Base-by-base conservation (phyloP, 2,797 vertebrate genomes). In the Phataginus tricuspis region DNA sequence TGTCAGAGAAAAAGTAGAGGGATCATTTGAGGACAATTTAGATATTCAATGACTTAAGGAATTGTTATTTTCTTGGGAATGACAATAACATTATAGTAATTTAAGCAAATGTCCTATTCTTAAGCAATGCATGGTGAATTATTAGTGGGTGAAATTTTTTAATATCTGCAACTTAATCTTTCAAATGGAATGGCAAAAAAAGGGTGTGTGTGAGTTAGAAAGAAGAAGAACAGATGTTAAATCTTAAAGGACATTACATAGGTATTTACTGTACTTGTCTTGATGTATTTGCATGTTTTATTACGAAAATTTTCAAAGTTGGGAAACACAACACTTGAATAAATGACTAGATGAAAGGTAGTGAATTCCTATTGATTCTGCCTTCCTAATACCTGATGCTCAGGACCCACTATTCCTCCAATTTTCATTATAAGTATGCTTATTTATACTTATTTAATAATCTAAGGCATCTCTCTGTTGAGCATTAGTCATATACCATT, bases 141-240 rank as follows among this genome's bases (percentile, higher is more conserved):
- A 64, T 51, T 72, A 85, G 66, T 16, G 7, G 13, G 6, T 89
- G 14, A 86, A 83, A 78, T 53, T 57, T 85, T 86, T 68, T 79
- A 45, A 29, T 49, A 74, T 74, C 31, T 93, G 1, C 25, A 90
- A 69, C 6, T 86, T 82, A 49, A 92, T 51, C 4, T 92, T 96
- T 87, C 31, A 94, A 66, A 66, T 89, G 18, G 23, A 89, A 91
- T 86, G 68, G 23, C 55, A 72, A 93, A 87, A 45, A 84, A 5
- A 23, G 1, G 6, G 6, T 37, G 6, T 61, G 29, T 82, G 3
- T 39, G 9, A 63, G 16, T 34, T 2, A 89, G 29, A 71, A 34
- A 45, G 5, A 25, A 19, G 21, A 75, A 29, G 7, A 10, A n/a
- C 9, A 39, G 37, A 71, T 27, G 45, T 4, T 37, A 78, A 78